Evolutionary conservation across 2,888 invertebrate genomes (phyloP), one percentile per base, ranked within the genome.

Genomic region (Drosophila colorata): DNA sequence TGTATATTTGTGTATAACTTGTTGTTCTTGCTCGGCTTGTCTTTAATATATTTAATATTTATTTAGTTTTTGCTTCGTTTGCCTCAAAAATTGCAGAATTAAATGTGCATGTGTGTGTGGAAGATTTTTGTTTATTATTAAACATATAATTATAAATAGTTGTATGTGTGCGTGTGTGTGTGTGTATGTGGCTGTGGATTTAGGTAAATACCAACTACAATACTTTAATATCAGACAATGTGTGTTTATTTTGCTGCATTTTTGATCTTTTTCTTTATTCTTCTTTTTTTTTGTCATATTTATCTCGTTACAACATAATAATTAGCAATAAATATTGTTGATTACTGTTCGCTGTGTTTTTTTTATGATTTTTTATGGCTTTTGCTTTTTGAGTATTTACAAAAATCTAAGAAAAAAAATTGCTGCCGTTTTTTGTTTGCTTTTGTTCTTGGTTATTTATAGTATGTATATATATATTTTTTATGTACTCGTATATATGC

Each of bases 191-290:
- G 18, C 47, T 70, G 40, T 56, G 43, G 81, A 41, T 14, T 59
- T 43, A 49, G 61, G 56, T 69, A 74, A 82, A 79, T 86, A 88
- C 67, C 82, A 88, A 82, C 82, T 82, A 82, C 82, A 82, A 82
- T 82, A 88, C 88, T 88, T 88, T 82, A 73, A 71, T 86, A 78
- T 85, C 88, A 85, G 88, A 85, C 82, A 75, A 73, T 78, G 58
- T 74, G 49, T 64, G 53, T 33, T 47, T 70, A 14, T 35, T 55
- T 53, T 35, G 57, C 52, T 52, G 37, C 37, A 31, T 44, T 58
- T 63, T 58, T 20, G 52, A 59, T 71, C 47, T 28, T 51, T 60
- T 59, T 35, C n/a, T 37, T 46, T 16, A 8, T 31, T 14, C 33
- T 57, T 41, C 57, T 48, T 16, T 11, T 38, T 35, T 37, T 48